Base-by-base conservation (phyloP, 2,797 vertebrate genomes). In the Coilia nasus region DNA sequence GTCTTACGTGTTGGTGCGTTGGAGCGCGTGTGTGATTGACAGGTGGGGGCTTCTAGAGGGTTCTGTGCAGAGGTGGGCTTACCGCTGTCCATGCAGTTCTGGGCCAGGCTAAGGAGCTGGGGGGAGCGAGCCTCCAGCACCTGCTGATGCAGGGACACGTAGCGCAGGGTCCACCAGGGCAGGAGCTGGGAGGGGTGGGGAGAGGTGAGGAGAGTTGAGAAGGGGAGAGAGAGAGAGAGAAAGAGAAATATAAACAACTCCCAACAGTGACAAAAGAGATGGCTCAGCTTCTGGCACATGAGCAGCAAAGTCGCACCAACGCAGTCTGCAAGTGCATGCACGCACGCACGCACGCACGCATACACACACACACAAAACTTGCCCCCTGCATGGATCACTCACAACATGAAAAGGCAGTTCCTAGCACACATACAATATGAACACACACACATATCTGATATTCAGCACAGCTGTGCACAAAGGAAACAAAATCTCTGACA, bases 141-240 rank as follows among this genome's bases (percentile, higher is more conserved):
- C 31, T 98, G 97, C 92, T 99, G 98, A 90, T 99, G 98, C 87
- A 98, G 92, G 88, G 90, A 94, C 85, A 96, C 88, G 87, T 94
- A 99, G 81, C 97, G 95, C 81, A 99, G 89, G 0, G 96, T 97
- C 98, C 98, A 99, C 96, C 97, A 99, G 0, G 97, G 92, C 85
- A 98, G 91, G 0, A 96, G 94, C 98, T 78, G 41, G 71, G 54
- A 56, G n/a, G 35, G n/a, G 31, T 9, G 23, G 2, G 25, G 9
- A 11, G 23, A 23, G 25, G 12, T 44, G 56, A 57, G 0, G 83
- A 0, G 0, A 50, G 0, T 41, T 41, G 35, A 5, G 35, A 41
- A 41, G 35, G 35, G 5, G 35, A 54, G 50, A 54, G 14, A 9
- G 50, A 54, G 9, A 54, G 14, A 54, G 50, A 41, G 35, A 41